phyloP scores from a whole-genome alignment of 2,113 vertebrate species.

The Bubo bubo region DNA sequence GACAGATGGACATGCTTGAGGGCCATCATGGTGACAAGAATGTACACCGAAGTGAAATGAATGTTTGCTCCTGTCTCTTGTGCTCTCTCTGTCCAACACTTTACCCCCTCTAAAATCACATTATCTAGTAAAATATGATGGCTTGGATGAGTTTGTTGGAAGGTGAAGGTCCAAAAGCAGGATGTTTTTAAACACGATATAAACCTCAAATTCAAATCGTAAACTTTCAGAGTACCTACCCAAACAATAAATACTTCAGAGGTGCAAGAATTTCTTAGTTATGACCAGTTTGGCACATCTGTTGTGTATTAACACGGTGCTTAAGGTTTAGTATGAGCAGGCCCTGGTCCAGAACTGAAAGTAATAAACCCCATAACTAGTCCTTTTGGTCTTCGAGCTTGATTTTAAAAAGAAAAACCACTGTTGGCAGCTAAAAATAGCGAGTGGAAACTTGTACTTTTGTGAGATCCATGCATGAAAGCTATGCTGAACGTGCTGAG shows the following conservation, averaged over 20 bases:
- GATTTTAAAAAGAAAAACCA: background rate
- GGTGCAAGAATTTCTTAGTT: background rate
- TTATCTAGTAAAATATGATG: background rate
- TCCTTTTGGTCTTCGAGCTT: background rate
- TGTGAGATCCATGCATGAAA: background rate
- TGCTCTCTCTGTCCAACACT: background rate
- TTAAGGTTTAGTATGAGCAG: background rate
- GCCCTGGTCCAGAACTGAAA: background rate
- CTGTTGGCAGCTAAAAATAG: background rate
- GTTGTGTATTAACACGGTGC: background rate
- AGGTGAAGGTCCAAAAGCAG: background rate
- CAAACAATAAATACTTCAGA: background rate
- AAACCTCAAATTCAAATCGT: background rate
- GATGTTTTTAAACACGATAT: background rate
- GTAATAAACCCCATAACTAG: background rate
- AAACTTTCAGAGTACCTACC: background rate
- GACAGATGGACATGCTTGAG: background rate
- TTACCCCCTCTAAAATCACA: background rate
- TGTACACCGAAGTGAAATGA: background rate
- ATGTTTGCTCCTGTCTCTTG: background rate
- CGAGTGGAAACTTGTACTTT: background rate
- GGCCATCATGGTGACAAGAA: background rate
- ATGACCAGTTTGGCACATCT: background rate
- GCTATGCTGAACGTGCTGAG: background rate
- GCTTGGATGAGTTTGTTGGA: background rate